Percentiles rank a stretch among this genome's conserved stretches.
Evolutionary conservation across 2,888 invertebrate species (phyloP).

Genomic region (Heliconius aoede): DNA sequence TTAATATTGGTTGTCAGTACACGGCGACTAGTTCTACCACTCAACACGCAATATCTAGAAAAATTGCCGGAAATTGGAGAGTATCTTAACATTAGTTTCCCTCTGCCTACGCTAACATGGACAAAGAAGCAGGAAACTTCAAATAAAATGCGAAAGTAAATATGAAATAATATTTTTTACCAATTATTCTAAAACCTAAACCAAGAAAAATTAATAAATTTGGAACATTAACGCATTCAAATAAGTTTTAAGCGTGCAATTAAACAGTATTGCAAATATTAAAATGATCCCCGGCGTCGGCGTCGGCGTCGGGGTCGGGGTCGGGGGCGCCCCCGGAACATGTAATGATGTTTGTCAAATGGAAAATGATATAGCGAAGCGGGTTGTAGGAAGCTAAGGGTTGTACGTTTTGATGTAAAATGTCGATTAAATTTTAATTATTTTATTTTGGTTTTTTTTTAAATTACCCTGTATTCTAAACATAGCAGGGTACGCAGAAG

Average conservation of each 20-base stretch:
- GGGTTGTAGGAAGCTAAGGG: slow-evolving; percentile 58
- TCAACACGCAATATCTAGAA: background rate
- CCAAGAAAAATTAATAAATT: background rate
- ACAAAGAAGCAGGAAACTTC: too few species aligned
- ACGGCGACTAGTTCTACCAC: background rate
- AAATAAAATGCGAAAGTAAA: too few species aligned
- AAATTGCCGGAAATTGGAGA: background rate
- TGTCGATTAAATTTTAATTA: background rate
- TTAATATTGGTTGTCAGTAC: too few species aligned
- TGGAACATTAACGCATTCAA: background rate
- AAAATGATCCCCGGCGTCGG: slow-evolving; percentile 46
- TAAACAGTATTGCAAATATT: slow-evolving; percentile 24
- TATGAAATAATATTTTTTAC: background rate
- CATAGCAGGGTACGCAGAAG: too few species aligned
- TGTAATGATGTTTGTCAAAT: slow-evolving; percentile 84
- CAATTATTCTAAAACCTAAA: background rate
- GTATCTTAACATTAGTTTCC: background rate
- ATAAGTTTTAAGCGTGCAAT: slow-evolving; percentile 24
- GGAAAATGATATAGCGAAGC: slow-evolving; percentile 84
- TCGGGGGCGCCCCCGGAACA: slow-evolving; percentile 74
- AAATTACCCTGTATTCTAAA: background rate
- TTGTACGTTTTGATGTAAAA: background rate
- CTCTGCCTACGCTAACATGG: too few species aligned
- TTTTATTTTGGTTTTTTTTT: background rate
- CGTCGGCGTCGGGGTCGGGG: slow-evolving; percentile 64